Percentiles rank a stretch among this genome's conserved stretches.
phyloP scores from a whole-genome alignment of 2,113 vertebrate species.

The Laterallus jamaicensis region DNA sequence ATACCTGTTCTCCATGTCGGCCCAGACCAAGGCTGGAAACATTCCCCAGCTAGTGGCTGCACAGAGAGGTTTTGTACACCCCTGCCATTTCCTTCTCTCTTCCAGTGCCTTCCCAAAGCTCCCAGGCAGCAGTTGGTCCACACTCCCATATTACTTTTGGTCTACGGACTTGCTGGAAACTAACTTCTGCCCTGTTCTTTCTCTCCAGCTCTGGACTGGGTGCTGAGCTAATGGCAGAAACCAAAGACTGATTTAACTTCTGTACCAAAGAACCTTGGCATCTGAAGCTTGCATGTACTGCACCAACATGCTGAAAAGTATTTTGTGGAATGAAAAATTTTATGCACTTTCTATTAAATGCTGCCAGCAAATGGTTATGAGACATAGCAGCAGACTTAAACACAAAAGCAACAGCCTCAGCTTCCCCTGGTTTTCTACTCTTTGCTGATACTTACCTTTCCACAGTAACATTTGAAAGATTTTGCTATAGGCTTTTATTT shows the following conservation, averaged over 20 bases:
- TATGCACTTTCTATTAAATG: neutral
- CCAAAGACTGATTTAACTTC: neutral
- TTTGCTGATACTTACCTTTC: neutral
- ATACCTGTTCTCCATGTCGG: neutral
- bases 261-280: neutral
- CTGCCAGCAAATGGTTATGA: neutral
- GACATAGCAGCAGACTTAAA: too few relatives aligned
- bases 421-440: neutral
- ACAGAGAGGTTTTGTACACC: fast-evolving
- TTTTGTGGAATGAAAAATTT: neutral
- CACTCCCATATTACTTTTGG: neutral
- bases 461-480: neutral
- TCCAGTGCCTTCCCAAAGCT: neutral
- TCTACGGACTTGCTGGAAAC: neutral
- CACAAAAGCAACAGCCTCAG: neutral
- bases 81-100: neutral
- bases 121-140: neutral
- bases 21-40: neutral
- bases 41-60: neutral
- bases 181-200: neutral
- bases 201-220: neutral
- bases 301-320: neutral
- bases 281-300: neutral
- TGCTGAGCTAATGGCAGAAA: neutral
- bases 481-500: neutral